phyloP scores from a whole-genome alignment of 2,797 vertebrate genomes.

The Crenichthys baileyi region DNA sequence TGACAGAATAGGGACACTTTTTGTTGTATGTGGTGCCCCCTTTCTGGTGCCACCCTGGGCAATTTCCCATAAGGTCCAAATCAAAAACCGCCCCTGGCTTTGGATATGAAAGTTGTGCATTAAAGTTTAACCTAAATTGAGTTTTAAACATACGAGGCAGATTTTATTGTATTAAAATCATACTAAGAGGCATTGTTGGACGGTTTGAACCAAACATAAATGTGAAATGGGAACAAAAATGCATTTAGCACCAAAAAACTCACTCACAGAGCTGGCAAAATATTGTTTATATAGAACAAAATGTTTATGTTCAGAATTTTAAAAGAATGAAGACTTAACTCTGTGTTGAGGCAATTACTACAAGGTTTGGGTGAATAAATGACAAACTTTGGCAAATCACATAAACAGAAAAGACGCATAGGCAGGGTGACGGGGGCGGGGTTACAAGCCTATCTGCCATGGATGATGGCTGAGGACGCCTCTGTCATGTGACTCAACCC shows the following conservation, averaged over 20 bases:
- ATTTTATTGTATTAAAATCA: background rate
- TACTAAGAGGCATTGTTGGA: background rate
- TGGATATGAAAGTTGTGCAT: background rate
- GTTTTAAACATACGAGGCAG: no score
- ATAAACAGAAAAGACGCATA: background rate
- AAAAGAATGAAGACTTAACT: background rate
- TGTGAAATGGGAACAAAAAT: background rate
- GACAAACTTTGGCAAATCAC: background rate
- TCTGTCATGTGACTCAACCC: slow-evolving; percentile 40
- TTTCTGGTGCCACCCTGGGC: background rate
- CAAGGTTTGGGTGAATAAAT: background rate
- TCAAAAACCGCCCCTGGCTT: background rate
- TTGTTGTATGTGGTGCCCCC: background rate
- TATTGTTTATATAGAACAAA: background rate
- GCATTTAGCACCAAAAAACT: background rate
- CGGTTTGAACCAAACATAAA: background rate
- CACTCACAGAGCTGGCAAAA: background rate
- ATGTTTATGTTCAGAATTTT: background rate
- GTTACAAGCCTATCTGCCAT: background rate
- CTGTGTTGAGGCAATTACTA: background rate
- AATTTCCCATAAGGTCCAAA: background rate
- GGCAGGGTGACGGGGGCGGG: background rate
- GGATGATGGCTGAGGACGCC: slow-evolving; percentile 45
- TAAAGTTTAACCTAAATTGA: no score
- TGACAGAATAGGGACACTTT: background rate